Evolutionary conservation across 2,888 invertebrate species (phyloP).

Genomic region (Sminthurinus aureus): DNA sequence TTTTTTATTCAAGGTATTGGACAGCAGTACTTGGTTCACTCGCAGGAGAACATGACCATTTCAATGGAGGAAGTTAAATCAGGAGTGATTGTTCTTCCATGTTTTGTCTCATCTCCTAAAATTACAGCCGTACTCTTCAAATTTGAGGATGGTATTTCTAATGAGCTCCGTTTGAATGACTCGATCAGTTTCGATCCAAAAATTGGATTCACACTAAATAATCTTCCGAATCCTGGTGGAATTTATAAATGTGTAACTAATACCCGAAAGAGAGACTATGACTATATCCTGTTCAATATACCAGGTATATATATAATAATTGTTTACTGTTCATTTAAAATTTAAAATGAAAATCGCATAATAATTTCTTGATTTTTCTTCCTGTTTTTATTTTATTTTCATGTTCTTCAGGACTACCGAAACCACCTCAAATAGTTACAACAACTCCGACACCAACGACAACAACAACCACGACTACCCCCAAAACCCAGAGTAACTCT

Average conservation of each 20-base stretch:
- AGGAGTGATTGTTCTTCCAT: not conserved
- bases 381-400: no score
- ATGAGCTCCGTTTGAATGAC: not conserved
- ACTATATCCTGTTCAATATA: not conserved
- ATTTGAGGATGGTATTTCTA: not conserved
- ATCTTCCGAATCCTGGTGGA: constrained; percentile 1
- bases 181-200: not conserved
- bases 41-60: constrained; percentile 7
- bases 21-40: constrained; percentile 5
- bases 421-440: no score
- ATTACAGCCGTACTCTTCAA: not conserved
- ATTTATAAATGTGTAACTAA: constrained; percentile 10
- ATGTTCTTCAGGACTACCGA: no score
- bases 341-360: no score
- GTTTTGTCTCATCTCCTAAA: constrained; percentile 14
- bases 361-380: no score
- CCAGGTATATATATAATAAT: no score
- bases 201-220: constrained; percentile 5
- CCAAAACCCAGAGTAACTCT: not conserved
- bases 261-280: not conserved
- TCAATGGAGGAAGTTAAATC: not conserved
- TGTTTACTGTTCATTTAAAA: no score
- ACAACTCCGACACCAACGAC: not conserved
- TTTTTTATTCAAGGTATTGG: no score
- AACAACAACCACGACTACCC: not conserved